phyloP scores from a whole-genome alignment of 2,113 vertebrate genomes.

The Australoheros scitulus region DNA sequence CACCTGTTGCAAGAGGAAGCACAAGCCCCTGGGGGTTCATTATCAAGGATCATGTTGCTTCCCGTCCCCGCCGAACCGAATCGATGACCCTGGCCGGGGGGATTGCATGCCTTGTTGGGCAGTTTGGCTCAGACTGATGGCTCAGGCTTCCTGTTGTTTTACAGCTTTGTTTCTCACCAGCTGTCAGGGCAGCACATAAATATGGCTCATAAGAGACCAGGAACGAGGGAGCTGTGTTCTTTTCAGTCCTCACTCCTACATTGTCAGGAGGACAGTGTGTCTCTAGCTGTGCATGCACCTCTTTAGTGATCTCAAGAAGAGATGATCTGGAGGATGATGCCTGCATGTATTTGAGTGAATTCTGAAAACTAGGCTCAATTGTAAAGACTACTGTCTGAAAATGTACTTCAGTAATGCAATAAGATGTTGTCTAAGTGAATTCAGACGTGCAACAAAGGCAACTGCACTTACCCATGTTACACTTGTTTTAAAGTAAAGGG shows the following conservation, averaged over 20 bases:
- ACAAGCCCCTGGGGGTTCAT: conserved; percentile 76
- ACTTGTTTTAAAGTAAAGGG: not conserved
- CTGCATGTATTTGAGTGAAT: conserved; percentile 50
- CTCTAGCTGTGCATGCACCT: conserved; percentile 31
- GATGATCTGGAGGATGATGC: not conserved
- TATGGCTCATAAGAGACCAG: conserved; percentile 63
- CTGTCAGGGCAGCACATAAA: conserved; percentile 70
- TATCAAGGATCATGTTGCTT: conserved; percentile 82
- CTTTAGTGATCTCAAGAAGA: conserved; percentile 35
- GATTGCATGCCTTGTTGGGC: conserved; percentile 70
- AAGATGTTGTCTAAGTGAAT: not conserved
- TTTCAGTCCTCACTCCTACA: conserved; percentile 62
- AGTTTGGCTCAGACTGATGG: conserved; percentile 65
- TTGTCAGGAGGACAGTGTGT: conserved; percentile 52
- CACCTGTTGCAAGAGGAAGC: conserved; percentile 85
- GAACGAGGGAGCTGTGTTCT: conserved; percentile 48
- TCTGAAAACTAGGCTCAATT: conserved; percentile 16
- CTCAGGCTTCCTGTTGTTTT: conserved; percentile 77
- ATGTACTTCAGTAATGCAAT: not conserved
- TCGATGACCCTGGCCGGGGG: conserved; percentile 46
- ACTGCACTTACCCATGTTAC: not conserved
- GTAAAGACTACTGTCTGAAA: not conserved
- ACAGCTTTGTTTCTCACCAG: conserved; percentile 77
- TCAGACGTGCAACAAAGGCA: not conserved
- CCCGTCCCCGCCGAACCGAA: conserved; percentile 66